Conservation (phyloP, 1,140 invertebrate species). For the Ostrea edulis region DNA sequence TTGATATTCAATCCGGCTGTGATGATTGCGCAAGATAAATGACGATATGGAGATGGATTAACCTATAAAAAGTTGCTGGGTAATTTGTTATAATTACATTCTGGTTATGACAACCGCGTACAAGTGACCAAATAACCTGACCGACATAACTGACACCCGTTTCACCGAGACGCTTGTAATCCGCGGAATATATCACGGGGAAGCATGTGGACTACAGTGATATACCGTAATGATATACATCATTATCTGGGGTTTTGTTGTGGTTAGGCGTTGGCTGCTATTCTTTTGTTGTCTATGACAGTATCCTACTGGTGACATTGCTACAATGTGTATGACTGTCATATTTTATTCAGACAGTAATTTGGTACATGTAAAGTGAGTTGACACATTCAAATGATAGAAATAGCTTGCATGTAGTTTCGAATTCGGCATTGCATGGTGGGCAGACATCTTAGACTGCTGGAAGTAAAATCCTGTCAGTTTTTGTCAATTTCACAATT, state of each 20-base stretch:
- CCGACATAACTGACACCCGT: background rate
- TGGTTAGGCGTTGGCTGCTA: background rate
- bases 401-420: background rate
- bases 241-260: background rate
- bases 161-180: conserved; percentile 3
- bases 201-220: background rate
- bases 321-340: background rate
- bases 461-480: background rate
- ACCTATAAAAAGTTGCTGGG: background rate
- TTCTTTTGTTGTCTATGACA: background rate
- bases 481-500: background rate
- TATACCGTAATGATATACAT: background rate
- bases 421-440: background rate
- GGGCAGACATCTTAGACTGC: background rate
- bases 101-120: background rate
- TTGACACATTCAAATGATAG: background rate
- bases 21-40: conserved; percentile 7
- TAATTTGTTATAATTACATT: conserved; percentile 14
- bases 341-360: background rate
- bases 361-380: background rate
- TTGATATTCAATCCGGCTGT: background rate
- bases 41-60: conserved; percentile 13
- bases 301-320: background rate
- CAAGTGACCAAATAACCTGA: conserved; percentile 26
- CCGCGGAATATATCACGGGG: background rate